Evolutionary conservation across 2,797 vertebrate species (phyloP).

Genomic region (Leuciscus waleckii): DNA sequence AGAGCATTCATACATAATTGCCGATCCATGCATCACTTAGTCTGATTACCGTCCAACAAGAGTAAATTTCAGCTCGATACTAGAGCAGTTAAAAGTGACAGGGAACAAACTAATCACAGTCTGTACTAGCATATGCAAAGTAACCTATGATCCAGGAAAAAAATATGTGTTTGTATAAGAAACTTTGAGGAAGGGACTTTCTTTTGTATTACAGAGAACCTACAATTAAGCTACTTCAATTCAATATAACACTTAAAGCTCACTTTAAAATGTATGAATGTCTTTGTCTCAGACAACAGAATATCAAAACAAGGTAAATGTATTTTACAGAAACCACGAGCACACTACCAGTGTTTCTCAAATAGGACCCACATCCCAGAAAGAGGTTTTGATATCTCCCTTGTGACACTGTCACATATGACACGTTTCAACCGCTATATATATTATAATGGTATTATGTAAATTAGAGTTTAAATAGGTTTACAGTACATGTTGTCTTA

Average conservation of each 20-base stretch:
- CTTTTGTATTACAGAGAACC: background rate
- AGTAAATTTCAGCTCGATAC: constrained; percentile 12
- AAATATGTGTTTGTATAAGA: background rate
- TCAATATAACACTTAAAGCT: background rate
- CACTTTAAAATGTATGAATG: background rate
- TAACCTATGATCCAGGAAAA: background rate
- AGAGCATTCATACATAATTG: constrained; percentile 39
- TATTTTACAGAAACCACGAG: background rate
- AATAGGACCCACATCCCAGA: too few relatives aligned
- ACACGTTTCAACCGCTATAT: too few relatives aligned
- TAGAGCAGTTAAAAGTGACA: constrained; percentile 3
- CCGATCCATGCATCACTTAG: constrained; percentile 40
- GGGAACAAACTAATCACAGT: constrained; percentile 16
- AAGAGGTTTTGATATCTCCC: too few relatives aligned
- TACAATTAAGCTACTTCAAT: background rate
- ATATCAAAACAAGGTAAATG: too few relatives aligned
- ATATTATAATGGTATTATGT: too few relatives aligned
- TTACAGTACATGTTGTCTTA: too few relatives aligned
- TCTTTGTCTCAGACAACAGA: background rate
- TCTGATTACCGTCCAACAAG: constrained; percentile 31
- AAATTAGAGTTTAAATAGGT: too few relatives aligned
- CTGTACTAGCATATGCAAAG: constrained; percentile 28
- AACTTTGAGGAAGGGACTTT: background rate
- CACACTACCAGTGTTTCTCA: background rate
- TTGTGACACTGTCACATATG: too few relatives aligned